Evolutionary conservation across 2,113 vertebrate species (phyloP).

Genomic region (Synchiropus splendidus): DNA sequence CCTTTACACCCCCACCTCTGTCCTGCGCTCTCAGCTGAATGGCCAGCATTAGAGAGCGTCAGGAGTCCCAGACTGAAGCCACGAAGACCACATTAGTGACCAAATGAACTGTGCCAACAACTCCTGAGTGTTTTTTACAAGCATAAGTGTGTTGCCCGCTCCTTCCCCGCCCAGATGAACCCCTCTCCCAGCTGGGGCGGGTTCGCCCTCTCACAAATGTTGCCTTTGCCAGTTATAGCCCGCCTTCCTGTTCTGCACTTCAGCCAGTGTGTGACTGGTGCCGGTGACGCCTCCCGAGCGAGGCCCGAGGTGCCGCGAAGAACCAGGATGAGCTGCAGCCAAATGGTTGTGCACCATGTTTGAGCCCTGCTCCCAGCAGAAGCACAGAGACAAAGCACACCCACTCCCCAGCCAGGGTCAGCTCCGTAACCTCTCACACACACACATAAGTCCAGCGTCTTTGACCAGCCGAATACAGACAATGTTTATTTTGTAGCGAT

Average conservation of each 20-base stretch:
- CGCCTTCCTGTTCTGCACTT: slow-evolving; percentile 56
- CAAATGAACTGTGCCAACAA: slow-evolving; percentile 74
- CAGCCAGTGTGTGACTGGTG: slow-evolving; percentile 24
- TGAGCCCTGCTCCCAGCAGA: slow-evolving; percentile 2
- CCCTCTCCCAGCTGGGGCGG: slow-evolving; percentile 12
- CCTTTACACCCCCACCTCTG: slow-evolving; percentile 11
- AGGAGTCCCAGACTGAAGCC: slow-evolving; percentile 47
- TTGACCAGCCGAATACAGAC: too few relatives aligned
- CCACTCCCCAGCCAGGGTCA: too few relatives aligned
- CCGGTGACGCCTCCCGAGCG: slow-evolving; percentile 34
- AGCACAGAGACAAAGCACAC: slow-evolving; percentile 28
- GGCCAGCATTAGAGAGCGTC: too few relatives aligned
- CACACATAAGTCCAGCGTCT: too few relatives aligned
- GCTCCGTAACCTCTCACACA: too few relatives aligned
- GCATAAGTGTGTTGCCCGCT: slow-evolving; percentile 38
- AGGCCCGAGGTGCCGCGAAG: slow-evolving; percentile 29
- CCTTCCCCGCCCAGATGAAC: not conserved
- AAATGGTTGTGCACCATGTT: slow-evolving; percentile 12
- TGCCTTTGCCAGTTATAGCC: slow-evolving; percentile 56
- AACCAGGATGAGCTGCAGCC: slow-evolving; percentile 23
- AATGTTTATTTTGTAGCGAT: too few relatives aligned
- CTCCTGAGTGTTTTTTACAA: slow-evolving; percentile 53
- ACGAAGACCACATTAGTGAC: slow-evolving; percentile 66
- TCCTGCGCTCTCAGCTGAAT: too few relatives aligned
- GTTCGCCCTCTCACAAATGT: slow-evolving; percentile 35